Base-by-base conservation (phyloP, 2,113 vertebrate species). In the Burhinus oedicnemus region DNA sequence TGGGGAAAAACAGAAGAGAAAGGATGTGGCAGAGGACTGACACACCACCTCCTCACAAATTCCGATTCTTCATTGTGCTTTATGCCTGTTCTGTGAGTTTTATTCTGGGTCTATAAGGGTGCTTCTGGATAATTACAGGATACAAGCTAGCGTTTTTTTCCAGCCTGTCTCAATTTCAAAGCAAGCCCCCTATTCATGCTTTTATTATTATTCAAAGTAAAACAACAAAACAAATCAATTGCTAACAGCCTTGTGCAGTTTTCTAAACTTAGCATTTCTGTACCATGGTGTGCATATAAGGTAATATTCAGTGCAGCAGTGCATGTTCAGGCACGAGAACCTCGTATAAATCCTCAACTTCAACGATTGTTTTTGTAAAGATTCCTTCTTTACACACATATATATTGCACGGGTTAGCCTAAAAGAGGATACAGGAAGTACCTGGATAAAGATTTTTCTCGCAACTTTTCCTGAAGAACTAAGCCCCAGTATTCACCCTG, bases 181-280 rank as follows among this genome's bases (percentile, higher is more conserved):
- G 84, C 45, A 75, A 96, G 62, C 32, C 68, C 58, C 40, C 38
- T 83, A 38, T 78, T 87, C 52, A 2, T 32, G 64, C n/a, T 81
- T 85, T 81, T 78, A 71, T 58, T 95, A 60, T 95, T 88, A 77
- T 86, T 94, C 55, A 36, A 95, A 89, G 38, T 34, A 83, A 90
- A 96, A 64, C 29, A 77, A 80, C 81, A 87, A 97, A 97, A 97
- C 78, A 84, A 90, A 96, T 87, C 66, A 77, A 91, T 60, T 83
- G 62, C 87, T 85, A 94, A 90, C 84, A 93, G 82, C 66, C 87
- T 62, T 18, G n/a, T 86, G 58, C 71, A 85, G 42, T 78, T 70
- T 93, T 91, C 84, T 80, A 85, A 94, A 94, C 87, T 79, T 91
- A 85, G 79, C 51, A 40, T 93, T 94, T 93, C 87, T 64, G 64